These are phyloP conservation scores for Eupithecia vulgata DNA, from an alignment of 2,888 invertebrate species.

Conservation along the genomic window DNA sequence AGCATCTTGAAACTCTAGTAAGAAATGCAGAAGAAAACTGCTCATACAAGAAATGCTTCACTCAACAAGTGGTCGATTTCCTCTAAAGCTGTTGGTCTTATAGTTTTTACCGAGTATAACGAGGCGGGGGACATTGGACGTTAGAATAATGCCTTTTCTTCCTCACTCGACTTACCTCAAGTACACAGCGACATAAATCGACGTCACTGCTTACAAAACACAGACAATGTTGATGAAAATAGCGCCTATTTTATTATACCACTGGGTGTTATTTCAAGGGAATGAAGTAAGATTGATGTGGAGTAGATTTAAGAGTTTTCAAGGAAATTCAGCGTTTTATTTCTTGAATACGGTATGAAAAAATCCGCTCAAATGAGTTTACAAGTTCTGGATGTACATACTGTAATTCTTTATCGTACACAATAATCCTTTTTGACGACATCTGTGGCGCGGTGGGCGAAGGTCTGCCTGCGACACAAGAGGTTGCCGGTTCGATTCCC, in stretches of 20 bases:
- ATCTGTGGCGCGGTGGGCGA: no score
- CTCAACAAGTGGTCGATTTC: constrained; percentile 4
- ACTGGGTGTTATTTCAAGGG: neutral
- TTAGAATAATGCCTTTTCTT: neutral
- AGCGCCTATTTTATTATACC: neutral
- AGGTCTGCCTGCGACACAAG: no score
- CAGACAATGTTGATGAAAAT: neutral
- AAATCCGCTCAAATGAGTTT: neutral
- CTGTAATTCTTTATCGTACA: no score
- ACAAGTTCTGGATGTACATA: no score
- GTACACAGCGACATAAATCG: neutral
- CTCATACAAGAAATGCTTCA: neutral
- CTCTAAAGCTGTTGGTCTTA: neutral
- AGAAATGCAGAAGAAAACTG: neutral
- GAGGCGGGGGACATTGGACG: neutral
- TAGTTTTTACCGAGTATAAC: neutral
- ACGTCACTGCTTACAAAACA: neutral
- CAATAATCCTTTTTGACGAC: no score
- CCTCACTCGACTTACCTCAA: neutral
- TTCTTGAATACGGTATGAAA: neutral
- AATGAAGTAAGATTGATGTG: neutral
- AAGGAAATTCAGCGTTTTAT: neutral
- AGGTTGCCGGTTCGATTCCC: no score
- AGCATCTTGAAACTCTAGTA: neutral
- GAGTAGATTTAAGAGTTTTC: neutral